Percentiles rank a stretch among this genome's conserved stretches.
phyloP scores from a whole-genome alignment of 2,888 invertebrate genomes.

The Parasteatoda lunata region DNA sequence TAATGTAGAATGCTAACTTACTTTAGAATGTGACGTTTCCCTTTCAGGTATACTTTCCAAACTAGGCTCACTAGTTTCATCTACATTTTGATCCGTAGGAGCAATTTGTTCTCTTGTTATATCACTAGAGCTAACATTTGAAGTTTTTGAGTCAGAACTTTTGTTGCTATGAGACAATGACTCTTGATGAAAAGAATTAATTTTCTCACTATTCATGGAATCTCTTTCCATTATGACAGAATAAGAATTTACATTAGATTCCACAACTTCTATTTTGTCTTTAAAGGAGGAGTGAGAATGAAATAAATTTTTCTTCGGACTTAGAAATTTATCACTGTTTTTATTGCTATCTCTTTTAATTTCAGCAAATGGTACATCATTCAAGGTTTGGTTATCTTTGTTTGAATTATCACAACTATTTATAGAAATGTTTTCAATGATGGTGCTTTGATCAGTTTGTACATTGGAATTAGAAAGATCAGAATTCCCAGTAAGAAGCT shows the following conservation, averaged over 20 bases:
- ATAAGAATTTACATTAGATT: neutral
- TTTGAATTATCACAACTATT: slow-evolving; percentile 15
- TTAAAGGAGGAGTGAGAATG: too few species aligned
- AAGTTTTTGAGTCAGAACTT: neutral
- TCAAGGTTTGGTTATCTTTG: neutral
- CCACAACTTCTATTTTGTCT: neutral
- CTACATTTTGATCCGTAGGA: neutral
- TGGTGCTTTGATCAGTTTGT: slow-evolving; percentile 4
- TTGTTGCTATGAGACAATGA: neutral
- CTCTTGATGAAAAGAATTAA: neutral
- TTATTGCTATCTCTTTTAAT: neutral
- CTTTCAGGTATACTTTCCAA: slow-evolving; percentile 21
- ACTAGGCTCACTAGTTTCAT: slow-evolving; percentile 16
- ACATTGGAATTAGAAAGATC: slow-evolving; percentile 7
- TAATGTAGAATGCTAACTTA: slow-evolving; percentile 17
- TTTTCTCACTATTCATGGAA: neutral
- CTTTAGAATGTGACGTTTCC: slow-evolving; percentile 30
- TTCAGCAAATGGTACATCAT: slow-evolving; percentile 6
- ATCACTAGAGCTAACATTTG: slow-evolving; percentile 11
- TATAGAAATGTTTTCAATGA: slow-evolving; percentile 14
- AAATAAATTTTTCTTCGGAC: neutral
- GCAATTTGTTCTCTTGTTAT: slow-evolving; percentile 1
- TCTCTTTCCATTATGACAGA: neutral
- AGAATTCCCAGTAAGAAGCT: neutral
- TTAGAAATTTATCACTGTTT: too few species aligned